These are phyloP conservation scores for Caenorhabditis remanei DNA, from an alignment of 1,140 invertebrate species.

Conservation along the genomic window DNA sequence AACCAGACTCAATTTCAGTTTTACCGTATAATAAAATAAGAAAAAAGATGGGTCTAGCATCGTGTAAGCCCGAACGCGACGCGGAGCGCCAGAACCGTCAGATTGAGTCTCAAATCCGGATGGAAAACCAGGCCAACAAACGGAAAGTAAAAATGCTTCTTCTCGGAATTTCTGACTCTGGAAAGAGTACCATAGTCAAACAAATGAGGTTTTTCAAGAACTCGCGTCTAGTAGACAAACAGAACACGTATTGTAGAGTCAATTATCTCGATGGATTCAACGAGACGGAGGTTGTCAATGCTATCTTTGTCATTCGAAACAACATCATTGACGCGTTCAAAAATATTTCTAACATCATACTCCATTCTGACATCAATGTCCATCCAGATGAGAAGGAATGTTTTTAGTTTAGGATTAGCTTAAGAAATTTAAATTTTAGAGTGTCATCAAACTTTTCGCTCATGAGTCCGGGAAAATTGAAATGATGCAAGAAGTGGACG, in stretches of 20 bases:
- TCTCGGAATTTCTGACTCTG: conserved; percentile 90
- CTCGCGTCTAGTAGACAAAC: not conserved
- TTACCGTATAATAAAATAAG: not conserved
- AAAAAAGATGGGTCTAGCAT: conserved; percentile 10
- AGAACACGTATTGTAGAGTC: conserved; percentile 12
- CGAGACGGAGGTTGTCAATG: conserved; percentile 33
- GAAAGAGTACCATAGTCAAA: conserved; percentile 85
- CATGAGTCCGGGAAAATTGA: conserved; percentile 25
- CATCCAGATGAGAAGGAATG: not conserved
- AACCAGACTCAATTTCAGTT: not conserved
- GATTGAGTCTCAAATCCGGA: conserved; percentile 19
- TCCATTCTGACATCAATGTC: conserved; percentile 46
- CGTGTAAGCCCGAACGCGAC: conserved; percentile 22
- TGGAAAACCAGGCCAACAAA: conserved; percentile 49
- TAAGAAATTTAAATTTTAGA: conserved; percentile 7
- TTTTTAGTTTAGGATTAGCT: not conserved
- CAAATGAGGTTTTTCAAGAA: conserved; percentile 20
- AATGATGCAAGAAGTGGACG: conserved; percentile 51
- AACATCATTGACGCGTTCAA: conserved; percentile 57
- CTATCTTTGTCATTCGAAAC: conserved; percentile 35
- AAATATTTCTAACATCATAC: conserved; percentile 9
- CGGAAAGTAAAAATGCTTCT: conserved; percentile 85
- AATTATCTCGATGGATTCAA: conserved; percentile 47
- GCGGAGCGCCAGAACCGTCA: not conserved
- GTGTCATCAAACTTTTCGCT: conserved; percentile 14